A percentile compares a stretch with the other conserved stretches of the same genome.
phyloP scores from a whole-genome alignment of 2,113 vertebrate species.

The Meles meles region DNA sequence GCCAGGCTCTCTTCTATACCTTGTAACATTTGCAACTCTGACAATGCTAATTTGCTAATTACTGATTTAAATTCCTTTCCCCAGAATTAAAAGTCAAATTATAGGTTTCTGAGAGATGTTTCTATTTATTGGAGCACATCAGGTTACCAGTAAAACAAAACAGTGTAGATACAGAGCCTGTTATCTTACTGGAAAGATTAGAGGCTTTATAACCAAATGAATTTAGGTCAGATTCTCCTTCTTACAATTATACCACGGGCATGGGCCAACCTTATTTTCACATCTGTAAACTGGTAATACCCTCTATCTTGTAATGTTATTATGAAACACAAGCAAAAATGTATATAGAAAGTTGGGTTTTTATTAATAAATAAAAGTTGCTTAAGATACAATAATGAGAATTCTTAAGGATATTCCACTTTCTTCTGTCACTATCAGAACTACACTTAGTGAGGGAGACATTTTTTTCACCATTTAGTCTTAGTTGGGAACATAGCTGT shows the following conservation, averaged over 20 bases:
- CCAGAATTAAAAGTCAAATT: neutral
- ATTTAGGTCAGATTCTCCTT: neutral
- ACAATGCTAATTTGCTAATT: neutral
- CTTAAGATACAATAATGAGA: conserved; percentile 38
- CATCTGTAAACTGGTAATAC: neutral
- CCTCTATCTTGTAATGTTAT: neutral
- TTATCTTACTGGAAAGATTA: neutral
- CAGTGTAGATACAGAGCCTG: neutral
- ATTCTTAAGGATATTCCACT: conserved; percentile 34
- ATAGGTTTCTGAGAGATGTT: neutral
- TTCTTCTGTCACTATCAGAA: conserved; percentile 27
- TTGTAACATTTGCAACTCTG: neutral
- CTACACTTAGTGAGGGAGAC: neutral
- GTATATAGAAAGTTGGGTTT: neutral
- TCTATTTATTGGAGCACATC: neutral
- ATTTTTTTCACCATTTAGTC: neutral
- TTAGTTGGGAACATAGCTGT: neutral
- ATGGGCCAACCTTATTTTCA: neutral
- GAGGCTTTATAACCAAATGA: neutral
- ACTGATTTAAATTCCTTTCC: conserved; percentile 1
- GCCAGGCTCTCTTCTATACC: neutral
- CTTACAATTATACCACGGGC: neutral
- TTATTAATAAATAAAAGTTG: conserved; percentile 30
- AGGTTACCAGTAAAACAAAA: neutral
- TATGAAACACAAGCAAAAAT: neutral